Conservation (phyloP, 2,113 vertebrate species). For the Gnathonemus longibarbis region DNA sequence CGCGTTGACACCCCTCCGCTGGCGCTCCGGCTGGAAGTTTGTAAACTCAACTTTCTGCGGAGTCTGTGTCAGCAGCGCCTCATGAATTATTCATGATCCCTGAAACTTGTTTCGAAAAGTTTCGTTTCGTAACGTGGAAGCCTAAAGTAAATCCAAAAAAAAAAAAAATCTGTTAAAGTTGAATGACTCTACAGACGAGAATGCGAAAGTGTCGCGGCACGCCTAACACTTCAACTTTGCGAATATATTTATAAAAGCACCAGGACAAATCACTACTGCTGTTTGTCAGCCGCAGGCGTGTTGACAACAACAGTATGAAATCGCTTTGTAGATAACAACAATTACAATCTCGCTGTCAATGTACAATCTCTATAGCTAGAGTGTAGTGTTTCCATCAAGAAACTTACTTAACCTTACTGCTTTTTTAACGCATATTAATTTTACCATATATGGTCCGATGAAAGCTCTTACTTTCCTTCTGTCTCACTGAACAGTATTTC, state of each 20-base stretch:
- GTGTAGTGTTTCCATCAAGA: neutral
- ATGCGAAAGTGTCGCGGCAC: neutral
- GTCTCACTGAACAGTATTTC: neutral
- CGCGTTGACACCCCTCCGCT: constrained; percentile 11
- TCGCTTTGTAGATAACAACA: neutral
- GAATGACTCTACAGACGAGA: neutral
- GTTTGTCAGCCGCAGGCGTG: neutral
- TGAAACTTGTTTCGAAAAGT: neutral
- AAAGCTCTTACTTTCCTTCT: neutral
- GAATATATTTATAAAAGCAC: neutral
- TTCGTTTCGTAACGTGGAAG: neutral
- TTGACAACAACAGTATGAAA: neutral
- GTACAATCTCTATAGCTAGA: neutral
- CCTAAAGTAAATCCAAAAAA: neutral
- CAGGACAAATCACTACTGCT: neutral
- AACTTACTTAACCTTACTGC: neutral
- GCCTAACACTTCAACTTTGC: neutral
- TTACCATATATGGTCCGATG: neutral
- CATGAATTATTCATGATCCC: constrained; percentile 41
- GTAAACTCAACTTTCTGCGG: constrained; percentile 42
- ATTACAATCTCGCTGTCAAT: neutral
- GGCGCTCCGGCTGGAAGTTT: constrained; percentile 36
- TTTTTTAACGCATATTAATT: neutral
- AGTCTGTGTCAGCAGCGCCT: constrained; percentile 31
- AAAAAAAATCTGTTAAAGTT: neutral